Evolutionary conservation across 64 coral and sea anemone species (phyloP).

Genomic region (Catalaphyllia jardinei): DNA sequence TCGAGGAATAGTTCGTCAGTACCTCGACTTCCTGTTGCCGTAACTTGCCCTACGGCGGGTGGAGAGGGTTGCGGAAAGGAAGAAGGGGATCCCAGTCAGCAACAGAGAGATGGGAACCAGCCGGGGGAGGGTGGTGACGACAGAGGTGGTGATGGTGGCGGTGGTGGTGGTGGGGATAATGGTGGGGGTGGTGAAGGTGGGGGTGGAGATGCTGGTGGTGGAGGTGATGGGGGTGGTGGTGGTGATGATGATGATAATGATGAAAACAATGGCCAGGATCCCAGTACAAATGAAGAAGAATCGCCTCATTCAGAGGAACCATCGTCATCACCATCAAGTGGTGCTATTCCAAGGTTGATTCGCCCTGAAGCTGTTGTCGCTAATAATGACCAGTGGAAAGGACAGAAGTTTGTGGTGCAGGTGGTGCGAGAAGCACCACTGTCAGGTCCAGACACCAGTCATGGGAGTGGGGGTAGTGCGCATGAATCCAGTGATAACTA

Average conservation of each 20-base stretch:
- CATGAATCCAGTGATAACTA: neutral
- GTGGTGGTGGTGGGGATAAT: neutral
- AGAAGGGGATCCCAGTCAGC: constrained; percentile 7
- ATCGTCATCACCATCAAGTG: constrained; percentile 16
- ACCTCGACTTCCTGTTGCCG: neutral
- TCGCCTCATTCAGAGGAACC: constrained; percentile 38
- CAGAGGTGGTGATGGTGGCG: neutral
- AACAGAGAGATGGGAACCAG: neutral
- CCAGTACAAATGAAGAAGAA: constrained; percentile 35
- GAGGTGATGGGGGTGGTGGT: neutral
- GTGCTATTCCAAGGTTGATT: neutral
- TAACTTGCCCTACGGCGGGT: neutral
- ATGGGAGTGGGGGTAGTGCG: neutral
- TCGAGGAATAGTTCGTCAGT: neutral
- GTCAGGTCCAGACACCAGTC: neutral
- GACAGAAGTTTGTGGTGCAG: neutral
- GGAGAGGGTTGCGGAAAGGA: constrained; percentile 30
- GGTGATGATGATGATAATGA: neutral
- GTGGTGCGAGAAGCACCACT: neutral
- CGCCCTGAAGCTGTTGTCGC: neutral
- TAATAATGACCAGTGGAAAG: constrained; percentile 11
- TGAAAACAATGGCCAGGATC: constrained; percentile 18
- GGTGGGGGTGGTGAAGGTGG: neutral
- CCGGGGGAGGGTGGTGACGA: neutral
- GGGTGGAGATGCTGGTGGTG: constrained; percentile 6